Evolutionary conservation across 2,113 vertebrate species (phyloP).

Genomic region (Speoplatyrhinus poulsoni): DNA sequence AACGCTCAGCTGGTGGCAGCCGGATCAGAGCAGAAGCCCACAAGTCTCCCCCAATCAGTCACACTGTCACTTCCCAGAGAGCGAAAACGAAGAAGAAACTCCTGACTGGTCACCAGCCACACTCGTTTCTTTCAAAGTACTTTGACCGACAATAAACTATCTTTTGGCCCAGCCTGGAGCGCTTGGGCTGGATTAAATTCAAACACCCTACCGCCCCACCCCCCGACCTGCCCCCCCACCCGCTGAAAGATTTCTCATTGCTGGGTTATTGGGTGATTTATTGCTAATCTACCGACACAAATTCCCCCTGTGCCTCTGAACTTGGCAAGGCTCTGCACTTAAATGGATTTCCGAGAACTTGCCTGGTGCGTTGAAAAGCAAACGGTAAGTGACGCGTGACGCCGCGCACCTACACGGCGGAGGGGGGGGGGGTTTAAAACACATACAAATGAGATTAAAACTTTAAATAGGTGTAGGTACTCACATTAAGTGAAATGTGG

Average conservation of each 20-base stretch:
- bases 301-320: constrained; percentile 68
- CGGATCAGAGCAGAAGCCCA: constrained; percentile 51
- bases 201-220: constrained; percentile 34
- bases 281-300: constrained; percentile 74
- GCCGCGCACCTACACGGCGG: background rate
- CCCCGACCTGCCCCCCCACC: background rate
- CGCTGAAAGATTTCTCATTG: constrained; percentile 59
- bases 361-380: constrained; percentile 46
- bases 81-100: constrained; percentile 23
- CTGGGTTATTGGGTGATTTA: constrained; percentile 73
- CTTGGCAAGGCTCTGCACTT: constrained; percentile 62
- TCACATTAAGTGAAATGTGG: constrained; percentile 24
- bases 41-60: constrained; percentile 64
- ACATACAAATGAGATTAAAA: constrained; percentile 19
- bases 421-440: background rate
- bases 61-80: constrained; percentile 60
- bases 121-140: constrained; percentile 65
- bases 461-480: constrained; percentile 25
- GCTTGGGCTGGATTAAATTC: constrained; percentile 65
- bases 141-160: constrained; percentile 59
- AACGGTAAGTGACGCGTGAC: constrained; percentile 41
- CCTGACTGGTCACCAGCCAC: constrained; percentile 65
- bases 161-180: constrained; percentile 54
- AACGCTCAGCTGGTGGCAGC: constrained; percentile 48
- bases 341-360: constrained; percentile 64